Base-by-base conservation (phyloP, 2,888 invertebrate species). In the Halocaridina rubra region DNA sequence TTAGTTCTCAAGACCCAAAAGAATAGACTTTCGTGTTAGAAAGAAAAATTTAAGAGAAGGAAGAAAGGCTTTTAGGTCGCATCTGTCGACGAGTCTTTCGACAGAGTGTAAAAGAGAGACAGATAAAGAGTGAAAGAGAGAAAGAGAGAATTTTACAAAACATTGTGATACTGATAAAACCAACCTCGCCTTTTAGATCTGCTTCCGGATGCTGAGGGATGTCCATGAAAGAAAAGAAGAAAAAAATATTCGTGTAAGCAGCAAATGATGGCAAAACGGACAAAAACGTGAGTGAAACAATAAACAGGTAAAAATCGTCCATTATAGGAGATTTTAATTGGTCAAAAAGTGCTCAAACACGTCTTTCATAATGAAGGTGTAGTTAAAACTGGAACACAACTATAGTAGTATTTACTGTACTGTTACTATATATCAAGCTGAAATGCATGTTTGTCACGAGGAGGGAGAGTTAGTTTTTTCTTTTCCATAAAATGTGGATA, bases 171-270 rank as follows among this genome's bases (percentile, higher is more conserved):
- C 53, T 30, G 19, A 57, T 24, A 71, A 32, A 77, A 82, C 82
- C 78, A 80, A 85, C 85, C 80, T 85, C 85, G 33, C 76, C 46
- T 59, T 80, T 81, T 30, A 85, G 33, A n/a, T 85, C 85, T 33
- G 77, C 79, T 3, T 85, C 85, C 80, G 85, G 85, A 32, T 81
- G 75, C 85, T 85, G 85, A 46, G 46, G 27, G 69, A 7, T 29
- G 30, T 27, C 80, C 75, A 82, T 82, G 82, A 69, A 82, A 82
- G 61, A 82, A 77, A 82, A 78, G 75, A 82, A 59, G 78, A 59
- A 64, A 75, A 33, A n/a, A n/a, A n/a, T n/a, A n/a, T n/a, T 53
- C 10, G 10, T 53, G 53, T n/a, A 53, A 53, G 53, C 53, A 53
- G 53, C 16, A n/a, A 19, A 53, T 10, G 4, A n/a, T n/a, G n/a